Evolutionary conservation across 2,797 vertebrate genomes (phyloP).

Genomic region (Pipistrellus kuhlii): DNA sequence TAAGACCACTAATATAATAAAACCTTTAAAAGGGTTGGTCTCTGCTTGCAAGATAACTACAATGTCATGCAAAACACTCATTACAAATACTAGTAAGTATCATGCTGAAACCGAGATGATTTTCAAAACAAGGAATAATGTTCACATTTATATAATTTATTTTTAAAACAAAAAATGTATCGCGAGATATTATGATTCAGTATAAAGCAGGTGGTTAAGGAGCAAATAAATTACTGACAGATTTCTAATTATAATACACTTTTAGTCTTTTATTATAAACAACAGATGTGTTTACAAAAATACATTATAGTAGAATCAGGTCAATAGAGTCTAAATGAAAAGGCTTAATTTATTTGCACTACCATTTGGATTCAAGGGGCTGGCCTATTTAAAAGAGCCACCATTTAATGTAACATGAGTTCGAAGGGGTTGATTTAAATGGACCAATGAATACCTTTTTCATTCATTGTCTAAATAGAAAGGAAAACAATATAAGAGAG

Average conservation of each 20-base stretch:
- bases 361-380: conserved; percentile 65
- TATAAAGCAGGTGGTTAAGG: conserved; percentile 78
- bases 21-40: not conserved
- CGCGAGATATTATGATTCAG: conserved; percentile 53
- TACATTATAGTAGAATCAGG: conserved; percentile 79
- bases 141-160: not conserved
- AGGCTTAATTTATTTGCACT: conserved; percentile 69
- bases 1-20: not conserved
- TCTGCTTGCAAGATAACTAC: not conserved
- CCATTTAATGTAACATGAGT: conserved; percentile 53
- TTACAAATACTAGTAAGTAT: not conserved
- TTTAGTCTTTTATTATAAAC: conserved; percentile 77
- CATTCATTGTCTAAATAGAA: conserved; percentile 60
- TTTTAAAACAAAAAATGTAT: conserved; percentile 68
- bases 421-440: conserved; percentile 71
- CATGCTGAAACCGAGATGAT: not conserved
- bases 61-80: not conserved
- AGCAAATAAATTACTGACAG: conserved; percentile 78
- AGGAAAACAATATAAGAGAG: conserved; percentile 25
- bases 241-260: conserved; percentile 81
- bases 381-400: conserved; percentile 68
- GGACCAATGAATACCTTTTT: conserved; percentile 59
- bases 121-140: not conserved
- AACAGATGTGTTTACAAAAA: conserved; percentile 83
- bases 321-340: conserved; percentile 78